These are phyloP conservation scores for Nycticorax nycticorax DNA, from an alignment of 2,113 vertebrate species.

Conservation along the genomic window DNA sequence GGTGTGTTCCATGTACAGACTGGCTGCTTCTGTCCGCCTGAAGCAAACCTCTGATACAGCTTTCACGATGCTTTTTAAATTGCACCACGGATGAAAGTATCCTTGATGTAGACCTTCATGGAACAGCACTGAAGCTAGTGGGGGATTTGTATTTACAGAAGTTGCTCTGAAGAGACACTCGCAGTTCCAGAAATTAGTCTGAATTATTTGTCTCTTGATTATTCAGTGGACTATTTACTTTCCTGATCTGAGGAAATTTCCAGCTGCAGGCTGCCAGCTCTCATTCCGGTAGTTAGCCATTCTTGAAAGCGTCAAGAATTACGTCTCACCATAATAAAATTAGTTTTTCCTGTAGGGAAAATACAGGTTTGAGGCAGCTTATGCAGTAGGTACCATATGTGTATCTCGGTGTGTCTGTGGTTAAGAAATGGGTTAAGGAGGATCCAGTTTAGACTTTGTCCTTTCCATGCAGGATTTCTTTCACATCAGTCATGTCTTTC, in stretches of 20 bases:
- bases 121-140: not conserved
- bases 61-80: not conserved
- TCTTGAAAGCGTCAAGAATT: not conserved
- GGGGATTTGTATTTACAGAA: not conserved
- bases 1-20: not conserved
- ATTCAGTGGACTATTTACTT: not conserved
- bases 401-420: not conserved
- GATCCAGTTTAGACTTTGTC: not conserved
- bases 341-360: not conserved
- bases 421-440: not conserved
- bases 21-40: not conserved
- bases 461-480: not conserved
- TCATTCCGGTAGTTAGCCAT: not conserved
- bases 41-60: not conserved
- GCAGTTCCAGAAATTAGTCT: not conserved
- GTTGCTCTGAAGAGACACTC: not conserved
- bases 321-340: not conserved
- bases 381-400: not conserved
- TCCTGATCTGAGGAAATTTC: not conserved
- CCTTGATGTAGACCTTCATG: not conserved
- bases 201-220: not conserved
- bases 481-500: not conserved
- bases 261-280: not conserved
- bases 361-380: not conserved
- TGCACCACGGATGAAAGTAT: not conserved